These are phyloP conservation scores for Temnothorax nylanderi DNA, from an alignment of 1,140 invertebrate genomes.

Conservation along the genomic window DNA sequence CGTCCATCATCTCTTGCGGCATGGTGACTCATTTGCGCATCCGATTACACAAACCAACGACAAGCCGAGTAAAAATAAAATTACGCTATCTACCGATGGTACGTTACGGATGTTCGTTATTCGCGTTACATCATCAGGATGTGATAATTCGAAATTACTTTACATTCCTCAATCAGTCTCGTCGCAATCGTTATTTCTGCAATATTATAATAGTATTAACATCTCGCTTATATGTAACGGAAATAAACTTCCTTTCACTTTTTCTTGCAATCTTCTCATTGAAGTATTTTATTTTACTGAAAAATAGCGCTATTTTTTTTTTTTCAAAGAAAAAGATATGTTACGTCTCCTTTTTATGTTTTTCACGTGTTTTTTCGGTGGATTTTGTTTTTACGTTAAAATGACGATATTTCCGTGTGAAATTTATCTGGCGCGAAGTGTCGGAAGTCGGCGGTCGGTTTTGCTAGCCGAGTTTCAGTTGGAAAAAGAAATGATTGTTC, in stretches of 20 bases:
- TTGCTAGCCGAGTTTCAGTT: slow-evolving; percentile 60
- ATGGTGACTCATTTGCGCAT: slow-evolving; percentile 19
- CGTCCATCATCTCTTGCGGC: neutral
- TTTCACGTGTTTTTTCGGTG: neutral
- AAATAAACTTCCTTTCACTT: neutral
- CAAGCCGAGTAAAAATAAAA: slow-evolving; percentile 18
- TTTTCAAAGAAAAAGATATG: neutral
- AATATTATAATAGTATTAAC: neutral
- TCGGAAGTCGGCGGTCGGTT: slow-evolving; percentile 32
- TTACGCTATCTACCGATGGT: slow-evolving; percentile 11
- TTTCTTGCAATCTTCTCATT: neutral
- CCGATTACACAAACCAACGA: neutral
- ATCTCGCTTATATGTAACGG: neutral
- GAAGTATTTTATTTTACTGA: neutral
- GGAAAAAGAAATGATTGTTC: slow-evolving; percentile 70
- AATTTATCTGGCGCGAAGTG: slow-evolving; percentile 48
- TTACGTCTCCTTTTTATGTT: neutral
- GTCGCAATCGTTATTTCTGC: neutral
- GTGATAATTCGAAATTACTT: slow-evolving; percentile 1
- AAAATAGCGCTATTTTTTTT: neutral
- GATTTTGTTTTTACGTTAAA: slow-evolving; percentile 18
- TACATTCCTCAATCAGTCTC: neutral
- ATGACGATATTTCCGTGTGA: slow-evolving; percentile 4
- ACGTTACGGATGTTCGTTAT: neutral
- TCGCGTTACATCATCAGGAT: slow-evolving; percentile 1